Percentiles rank a stretch among this genome's conserved stretches.
Conservation (phyloP, 2,888 invertebrate species). For the Leptopterna dolabrata region DNA sequence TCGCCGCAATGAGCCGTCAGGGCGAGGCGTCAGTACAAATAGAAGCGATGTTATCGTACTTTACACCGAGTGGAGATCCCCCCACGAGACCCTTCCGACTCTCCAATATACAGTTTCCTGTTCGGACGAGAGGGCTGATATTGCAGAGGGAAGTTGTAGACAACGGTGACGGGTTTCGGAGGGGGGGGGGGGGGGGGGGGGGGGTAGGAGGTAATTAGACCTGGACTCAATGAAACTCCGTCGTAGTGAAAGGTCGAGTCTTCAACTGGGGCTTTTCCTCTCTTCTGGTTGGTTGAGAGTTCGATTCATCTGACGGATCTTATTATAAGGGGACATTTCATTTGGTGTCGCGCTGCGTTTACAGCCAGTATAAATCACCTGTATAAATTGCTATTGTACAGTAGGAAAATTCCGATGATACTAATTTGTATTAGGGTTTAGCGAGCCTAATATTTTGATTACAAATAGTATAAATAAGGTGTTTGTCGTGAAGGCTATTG, state of each 20-base stretch:
- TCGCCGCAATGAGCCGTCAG: neutral
- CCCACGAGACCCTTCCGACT: neutral
- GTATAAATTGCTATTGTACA: too few species aligned
- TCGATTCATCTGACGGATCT: too few species aligned
- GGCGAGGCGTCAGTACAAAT: neutral
- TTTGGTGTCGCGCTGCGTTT: too few species aligned
- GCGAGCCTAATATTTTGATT: too few species aligned
- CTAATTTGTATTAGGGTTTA: too few species aligned
- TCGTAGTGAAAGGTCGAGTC: neutral
- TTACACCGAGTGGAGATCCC: neutral
- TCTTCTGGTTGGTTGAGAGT: neutral
- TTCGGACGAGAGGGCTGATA: neutral
- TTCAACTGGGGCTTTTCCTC: neutral
- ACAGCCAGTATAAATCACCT: too few species aligned
- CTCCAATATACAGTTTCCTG: constrained; percentile 9
- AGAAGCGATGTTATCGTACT: constrained; percentile 7
- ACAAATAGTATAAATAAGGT: too few species aligned
- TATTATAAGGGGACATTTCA: too few species aligned
- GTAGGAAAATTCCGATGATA: too few species aligned
- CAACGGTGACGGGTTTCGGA: neutral
- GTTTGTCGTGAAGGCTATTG: too few species aligned
- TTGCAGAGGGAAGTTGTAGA: neutral
- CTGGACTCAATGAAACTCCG: constrained; percentile 6
- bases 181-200: neutral
- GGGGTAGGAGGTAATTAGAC: neutral